Base-by-base conservation (phyloP, 2,113 vertebrate species). In the Salminus brasiliensis region DNA sequence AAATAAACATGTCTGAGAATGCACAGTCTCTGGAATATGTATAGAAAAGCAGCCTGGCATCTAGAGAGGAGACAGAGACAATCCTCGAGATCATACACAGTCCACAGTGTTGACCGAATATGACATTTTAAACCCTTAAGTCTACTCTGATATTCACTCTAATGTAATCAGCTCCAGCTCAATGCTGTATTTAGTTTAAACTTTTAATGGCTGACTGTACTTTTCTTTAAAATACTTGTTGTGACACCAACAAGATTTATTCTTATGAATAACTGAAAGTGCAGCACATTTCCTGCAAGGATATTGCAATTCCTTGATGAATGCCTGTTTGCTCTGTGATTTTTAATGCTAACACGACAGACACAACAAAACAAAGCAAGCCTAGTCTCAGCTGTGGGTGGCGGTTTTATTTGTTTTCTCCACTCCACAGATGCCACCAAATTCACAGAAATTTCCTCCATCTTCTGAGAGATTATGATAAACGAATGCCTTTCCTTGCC, bases 401-500 rank as follows among this genome's bases (percentile, higher is more conserved):
- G 76, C 36, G 34, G 70, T 85, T 81, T 75, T 78, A 69, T 86
- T 79, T 77, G 66, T 74, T 74, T 67, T 68, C 41, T 39, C 55
- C 32, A 87, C 74, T 84, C 83, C 81, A 78, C 82, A 87, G 78
- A 85, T 72, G 75, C 52, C 7, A 68, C 72, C 78, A 76, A 16
- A 81, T 85, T 82, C 65, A 78, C 69, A 76, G 75, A 30, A 79
- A 82, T 81, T 65, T 81, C 39, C 43, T 45, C 49, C 65, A 71
- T 83, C 72, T 49, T 82, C 36, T 68, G 52, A 66, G 53, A 79
- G 72, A 89, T 87, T 82, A 85, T 86, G 83, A 88, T 84, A 78
- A 87, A 89, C 45, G 16, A 82, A 84, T 76, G 67, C 47, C 84
- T 73, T 72, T 34, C 59, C 68, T 66, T 49, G 0, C 8, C 52